Evolutionary conservation across 2,888 invertebrate species (phyloP).

Genomic region (Netelia melanura): DNA sequence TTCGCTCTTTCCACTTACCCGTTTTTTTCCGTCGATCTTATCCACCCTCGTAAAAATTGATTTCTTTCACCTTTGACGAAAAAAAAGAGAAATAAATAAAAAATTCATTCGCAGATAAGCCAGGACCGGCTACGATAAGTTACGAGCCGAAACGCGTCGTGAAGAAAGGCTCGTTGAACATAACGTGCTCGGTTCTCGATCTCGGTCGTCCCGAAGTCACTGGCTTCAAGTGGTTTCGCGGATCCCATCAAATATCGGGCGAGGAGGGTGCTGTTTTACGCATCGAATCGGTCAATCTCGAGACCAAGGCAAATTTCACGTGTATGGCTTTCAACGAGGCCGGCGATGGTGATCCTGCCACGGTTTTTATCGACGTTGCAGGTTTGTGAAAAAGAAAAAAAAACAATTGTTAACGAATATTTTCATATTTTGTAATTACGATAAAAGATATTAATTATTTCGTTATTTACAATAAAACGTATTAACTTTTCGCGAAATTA

Average conservation of each 20-base stretch:
- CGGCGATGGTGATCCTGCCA: constrained; percentile 91
- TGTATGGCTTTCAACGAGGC: constrained; percentile 95
- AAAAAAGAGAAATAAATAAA: background rate
- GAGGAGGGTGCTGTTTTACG: constrained; percentile 92
- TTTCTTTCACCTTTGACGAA: background rate
- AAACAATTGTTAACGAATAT: background rate
- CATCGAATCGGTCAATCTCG: constrained; percentile 93
- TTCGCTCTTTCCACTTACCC: too few relatives aligned
- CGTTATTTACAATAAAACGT: constrained; percentile 85
- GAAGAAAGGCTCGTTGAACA: constrained; percentile 93
- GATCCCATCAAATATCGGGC: constrained; percentile 90
- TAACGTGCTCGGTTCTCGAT: constrained; percentile 94
- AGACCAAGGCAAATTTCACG: constrained; percentile 95
- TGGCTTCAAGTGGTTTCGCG: constrained; percentile 93
- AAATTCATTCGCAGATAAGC: constrained; percentile 88
- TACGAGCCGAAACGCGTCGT: constrained; percentile 92
- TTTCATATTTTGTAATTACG: too few relatives aligned
- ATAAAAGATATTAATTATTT: background rate
- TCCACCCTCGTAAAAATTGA: background rate
- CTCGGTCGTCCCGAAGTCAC: constrained; percentile 92
- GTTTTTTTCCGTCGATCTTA: background rate
- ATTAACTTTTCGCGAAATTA: background rate
- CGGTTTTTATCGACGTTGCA: constrained; percentile 89
- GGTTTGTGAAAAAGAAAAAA: constrained; percentile 84
- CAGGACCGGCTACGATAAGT: constrained; percentile 92